A percentile compares a stretch with the other conserved stretches of the same genome.
phyloP scores from a whole-genome alignment of 2,888 invertebrate species.

The Acronicta psi region DNA sequence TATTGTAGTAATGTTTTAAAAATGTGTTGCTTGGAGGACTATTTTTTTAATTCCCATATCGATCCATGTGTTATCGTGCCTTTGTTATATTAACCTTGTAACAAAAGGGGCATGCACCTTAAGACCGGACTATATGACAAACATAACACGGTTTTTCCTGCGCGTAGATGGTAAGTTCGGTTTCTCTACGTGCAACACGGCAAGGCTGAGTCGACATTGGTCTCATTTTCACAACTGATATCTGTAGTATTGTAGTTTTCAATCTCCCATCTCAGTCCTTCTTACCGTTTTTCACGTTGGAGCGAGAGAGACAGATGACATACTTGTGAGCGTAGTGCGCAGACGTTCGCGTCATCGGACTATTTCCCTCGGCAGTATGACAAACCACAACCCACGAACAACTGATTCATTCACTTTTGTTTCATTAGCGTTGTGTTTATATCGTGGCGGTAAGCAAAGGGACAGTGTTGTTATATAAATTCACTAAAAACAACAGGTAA shows the following conservation, averaged over 20 bases:
- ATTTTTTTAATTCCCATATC: neutral
- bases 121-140: neutral
- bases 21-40: neutral
- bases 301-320: slow-evolving; percentile 37
- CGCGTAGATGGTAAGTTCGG: slow-evolving; percentile 14
- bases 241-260: slow-evolving; percentile 32
- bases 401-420: slow-evolving; percentile 58
- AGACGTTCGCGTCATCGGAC: slow-evolving; percentile 65
- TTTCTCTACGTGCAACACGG: slow-evolving; percentile 34
- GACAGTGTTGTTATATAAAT: slow-evolving; percentile 42
- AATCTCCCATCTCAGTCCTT: slow-evolving; percentile 55
- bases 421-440: slow-evolving; percentile 49
- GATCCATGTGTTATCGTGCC: slow-evolving; percentile 1
- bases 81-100: slow-evolving; percentile 1
- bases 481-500: slow-evolving; percentile 52
- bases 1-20: too few species aligned
- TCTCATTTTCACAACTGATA: slow-evolving; percentile 67
- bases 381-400: slow-evolving; percentile 56
- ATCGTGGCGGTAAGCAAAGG: slow-evolving; percentile 35
- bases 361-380: slow-evolving; percentile 65
- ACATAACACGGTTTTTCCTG: slow-evolving; percentile 28
- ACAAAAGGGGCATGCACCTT: slow-evolving; percentile 9
- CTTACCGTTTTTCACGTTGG: slow-evolving; percentile 22
- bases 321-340: slow-evolving; percentile 57
- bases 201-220: slow-evolving; percentile 62